phyloP scores from a whole-genome alignment of 2,888 invertebrate genomes.

The Orgyia antiqua region DNA sequence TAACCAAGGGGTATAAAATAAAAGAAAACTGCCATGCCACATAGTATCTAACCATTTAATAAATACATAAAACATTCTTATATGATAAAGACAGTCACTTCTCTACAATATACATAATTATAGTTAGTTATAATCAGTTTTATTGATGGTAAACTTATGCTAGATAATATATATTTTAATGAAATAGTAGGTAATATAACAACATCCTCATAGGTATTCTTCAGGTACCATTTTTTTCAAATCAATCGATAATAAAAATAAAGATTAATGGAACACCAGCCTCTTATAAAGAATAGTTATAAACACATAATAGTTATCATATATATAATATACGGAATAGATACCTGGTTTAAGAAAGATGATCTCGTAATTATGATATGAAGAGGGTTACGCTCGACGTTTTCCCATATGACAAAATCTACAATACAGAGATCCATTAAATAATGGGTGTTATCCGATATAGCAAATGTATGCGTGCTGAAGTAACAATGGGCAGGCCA shows the following conservation, averaged over 20 bases:
- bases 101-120: slow-evolving; percentile 35
- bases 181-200: neutral
- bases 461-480: too few relatives aligned
- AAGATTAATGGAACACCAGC: slow-evolving; percentile 38
- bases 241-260: slow-evolving; percentile 12
- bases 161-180: slow-evolving; percentile 13
- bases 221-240: slow-evolving; percentile 5
- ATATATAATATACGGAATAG: too few relatives aligned
- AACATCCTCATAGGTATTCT: neutral
- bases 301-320: too few relatives aligned
- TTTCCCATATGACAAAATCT: too few relatives aligned
- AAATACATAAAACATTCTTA: slow-evolving; percentile 53
- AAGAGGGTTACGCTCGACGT: too few relatives aligned
- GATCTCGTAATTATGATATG: too few relatives aligned
- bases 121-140: slow-evolving; percentile 28
- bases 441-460: too few relatives aligned
- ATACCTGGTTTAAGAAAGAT: too few relatives aligned
- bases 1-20: too few relatives aligned
- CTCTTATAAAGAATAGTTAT: slow-evolving; percentile 31
- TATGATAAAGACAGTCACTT: slow-evolving; percentile 50
- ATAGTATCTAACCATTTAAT: slow-evolving; percentile 58
- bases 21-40: slow-evolving; percentile 32
- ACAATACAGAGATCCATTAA: too few relatives aligned
- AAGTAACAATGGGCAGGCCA: too few relatives aligned
- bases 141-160: slow-evolving; percentile 70